A percentile compares a stretch with the other conserved stretches of the same genome.
phyloP scores from a whole-genome alignment of 2,797 vertebrate genomes.

The Tokudaia tokunoshimensis region DNA sequence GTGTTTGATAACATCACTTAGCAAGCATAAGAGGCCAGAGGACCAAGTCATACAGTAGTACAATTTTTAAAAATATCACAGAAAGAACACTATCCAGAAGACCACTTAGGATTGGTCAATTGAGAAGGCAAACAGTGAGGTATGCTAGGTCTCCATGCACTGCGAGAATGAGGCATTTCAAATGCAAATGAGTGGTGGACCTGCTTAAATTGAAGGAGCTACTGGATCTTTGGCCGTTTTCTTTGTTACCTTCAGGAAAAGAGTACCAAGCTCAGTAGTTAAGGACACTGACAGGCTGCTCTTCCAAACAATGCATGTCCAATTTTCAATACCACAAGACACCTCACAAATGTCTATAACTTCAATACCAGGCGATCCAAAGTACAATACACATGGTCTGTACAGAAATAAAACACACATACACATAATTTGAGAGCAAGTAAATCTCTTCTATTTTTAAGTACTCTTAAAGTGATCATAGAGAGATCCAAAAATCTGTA shows the following conservation, averaged over 20 bases:
- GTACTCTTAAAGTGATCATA: neutral
- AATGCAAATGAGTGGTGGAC: neutral
- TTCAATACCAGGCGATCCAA: neutral
- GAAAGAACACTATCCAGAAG: neutral
- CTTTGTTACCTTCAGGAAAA: neutral
- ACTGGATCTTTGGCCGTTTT: neutral
- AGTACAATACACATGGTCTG: neutral
- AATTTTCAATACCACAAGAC: neutral
- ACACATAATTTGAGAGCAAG: neutral
- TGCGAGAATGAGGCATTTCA: neutral
- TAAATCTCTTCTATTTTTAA: neutral
- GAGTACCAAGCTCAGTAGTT: neutral
- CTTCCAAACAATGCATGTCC: neutral
- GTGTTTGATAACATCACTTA: neutral
- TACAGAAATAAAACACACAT: neutral
- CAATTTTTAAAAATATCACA: neutral
- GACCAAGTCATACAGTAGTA: neutral
- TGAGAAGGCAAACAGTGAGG: neutral
- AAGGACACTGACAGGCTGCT: neutral
- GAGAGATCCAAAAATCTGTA: neutral
- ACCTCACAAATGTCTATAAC: neutral
- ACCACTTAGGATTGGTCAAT: neutral
- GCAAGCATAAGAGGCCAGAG: neutral
- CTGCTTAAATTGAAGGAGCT: neutral
- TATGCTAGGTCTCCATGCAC: neutral